Evolutionary conservation across 2,797 vertebrate genomes (phyloP), one percentile per base, ranked within the genome.

Genomic region (Hipposideros larvatus): DNA sequence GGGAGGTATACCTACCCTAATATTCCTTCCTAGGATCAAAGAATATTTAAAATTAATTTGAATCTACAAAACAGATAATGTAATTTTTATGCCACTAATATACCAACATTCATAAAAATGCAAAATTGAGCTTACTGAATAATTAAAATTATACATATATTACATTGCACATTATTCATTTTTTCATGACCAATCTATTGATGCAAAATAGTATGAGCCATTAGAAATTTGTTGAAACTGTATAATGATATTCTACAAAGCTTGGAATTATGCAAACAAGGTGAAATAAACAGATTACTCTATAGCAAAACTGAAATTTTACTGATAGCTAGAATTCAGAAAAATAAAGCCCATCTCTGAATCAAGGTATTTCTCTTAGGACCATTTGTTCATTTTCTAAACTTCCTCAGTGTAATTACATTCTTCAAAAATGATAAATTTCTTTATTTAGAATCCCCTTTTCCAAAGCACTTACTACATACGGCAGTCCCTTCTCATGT

Each of bases 131-230:
- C 24, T 82, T 73, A 63, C 6, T 75, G 19, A 34, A 41, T 61
- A 61, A 70, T 91, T 91, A 73, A 11, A 91, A 80, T 59, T 85
- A 37, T 16, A 75, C 21, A 80, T 74, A 83, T 63, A 66, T 13
- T 5, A 10, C 14, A 75, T 37, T 80, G 24, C 5, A 48, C 9
- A 46, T 57, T 51, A 75, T 80, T 22, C 37, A 75, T 59, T 70
- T 93, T 84, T n/a, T 88, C 28, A 65, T 80, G 22, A 74, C 1
- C 24, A 71, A 51, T 53, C 84, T 84, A 80, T 84, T 91, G 61
- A 65, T 88, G 22, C 5, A 85, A 80, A 91, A 46, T 80, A 86
- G 86, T 96, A 59, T 73, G n/a, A 91, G 22, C 15, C 28, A 87
- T 59, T 10, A 92, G 53, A 80, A 74, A 93, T 13, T 63, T 63